Evolutionary conservation across 2,888 invertebrate genomes (phyloP), one percentile per base, ranked within the genome.

Genomic region (Herminia tarsipennalis): DNA sequence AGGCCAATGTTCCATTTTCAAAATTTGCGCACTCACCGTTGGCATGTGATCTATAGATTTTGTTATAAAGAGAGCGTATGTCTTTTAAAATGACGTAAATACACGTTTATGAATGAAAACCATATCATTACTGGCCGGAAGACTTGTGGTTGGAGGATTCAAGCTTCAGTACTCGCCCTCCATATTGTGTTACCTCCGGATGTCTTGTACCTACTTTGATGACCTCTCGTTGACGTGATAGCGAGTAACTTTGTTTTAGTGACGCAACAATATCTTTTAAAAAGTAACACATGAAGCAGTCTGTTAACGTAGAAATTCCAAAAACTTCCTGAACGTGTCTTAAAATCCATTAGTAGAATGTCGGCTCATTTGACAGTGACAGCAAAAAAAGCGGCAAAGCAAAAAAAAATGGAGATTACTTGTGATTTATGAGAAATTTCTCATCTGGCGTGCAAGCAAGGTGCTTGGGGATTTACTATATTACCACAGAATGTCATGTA

Each of bases 311-410:
- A 2, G 14, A 13, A n/a, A 14, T 8, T 6, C 2, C n/a, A n/a
- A 49, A 46, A 38, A 53, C 32, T 37, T 33, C 24, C 36, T 14
- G 47, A 42, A 58, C 34, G 57, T 47, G 43, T 51, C 33, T 28
- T 35, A 14, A 33, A 51, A 47, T 25, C 25, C 28, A 54, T 62
- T 59, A 53, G 21, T 34, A 27, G 52, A 30, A 59, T 54, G 66
- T 64, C 66, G 66, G 62, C 42, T 20, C 45, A 47, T 64, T 64
- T 66, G 61, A 56, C 54, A 55, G 44, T 64, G 65, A 53, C 59
- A 59, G 54, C 29, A 59, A 64, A 64, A 66, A 66, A 37, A 20
- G 56, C 37, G 54, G 53, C 24, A 13, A 22, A 10, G 8, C 9
- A 39, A 61, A 66, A 56, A 62, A 62, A 22, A 25, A 12, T 20